These are phyloP conservation scores for Oeneis ivallda DNA, from an alignment of 2,888 invertebrate species.

Conservation along the genomic window DNA sequence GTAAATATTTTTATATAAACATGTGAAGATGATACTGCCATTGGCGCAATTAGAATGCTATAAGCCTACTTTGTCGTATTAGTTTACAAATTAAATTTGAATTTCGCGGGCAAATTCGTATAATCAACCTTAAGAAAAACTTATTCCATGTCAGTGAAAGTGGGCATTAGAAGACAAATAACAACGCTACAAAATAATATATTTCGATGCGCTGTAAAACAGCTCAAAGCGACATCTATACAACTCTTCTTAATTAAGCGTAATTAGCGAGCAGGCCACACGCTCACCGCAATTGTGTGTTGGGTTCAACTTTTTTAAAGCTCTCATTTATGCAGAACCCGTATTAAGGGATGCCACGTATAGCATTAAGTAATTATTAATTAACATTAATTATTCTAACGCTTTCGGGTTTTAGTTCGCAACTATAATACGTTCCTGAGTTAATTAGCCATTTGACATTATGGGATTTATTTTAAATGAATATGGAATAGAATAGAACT, in stretches of 20 bases:
- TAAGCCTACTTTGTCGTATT: no score
- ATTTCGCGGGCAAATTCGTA: no score
- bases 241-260: conserved; percentile 32
- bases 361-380: conserved; percentile 14
- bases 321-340: conserved; percentile 15
- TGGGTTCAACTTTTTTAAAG: conserved; percentile 19
- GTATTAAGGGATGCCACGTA: conserved; percentile 7
- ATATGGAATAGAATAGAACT: no score
- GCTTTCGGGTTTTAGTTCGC: background rate
- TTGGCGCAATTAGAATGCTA: no score
- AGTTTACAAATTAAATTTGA: no score
- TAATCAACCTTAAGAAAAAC: no score
- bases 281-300: conserved; percentile 19
- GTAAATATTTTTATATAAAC: no score
- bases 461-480: background rate
- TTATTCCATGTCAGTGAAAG: no score
- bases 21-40: no score
- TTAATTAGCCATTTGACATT: no score
- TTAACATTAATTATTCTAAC: conserved; percentile 9
- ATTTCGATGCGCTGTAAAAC: conserved; percentile 10
- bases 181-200: background rate
- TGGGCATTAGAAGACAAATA: background rate
- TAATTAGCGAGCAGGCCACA: conserved; percentile 31
- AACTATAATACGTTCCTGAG: no score
- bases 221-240: conserved; percentile 3